phyloP scores from a whole-genome alignment of 2,888 invertebrate species.

The Tipula lateralis region DNA sequence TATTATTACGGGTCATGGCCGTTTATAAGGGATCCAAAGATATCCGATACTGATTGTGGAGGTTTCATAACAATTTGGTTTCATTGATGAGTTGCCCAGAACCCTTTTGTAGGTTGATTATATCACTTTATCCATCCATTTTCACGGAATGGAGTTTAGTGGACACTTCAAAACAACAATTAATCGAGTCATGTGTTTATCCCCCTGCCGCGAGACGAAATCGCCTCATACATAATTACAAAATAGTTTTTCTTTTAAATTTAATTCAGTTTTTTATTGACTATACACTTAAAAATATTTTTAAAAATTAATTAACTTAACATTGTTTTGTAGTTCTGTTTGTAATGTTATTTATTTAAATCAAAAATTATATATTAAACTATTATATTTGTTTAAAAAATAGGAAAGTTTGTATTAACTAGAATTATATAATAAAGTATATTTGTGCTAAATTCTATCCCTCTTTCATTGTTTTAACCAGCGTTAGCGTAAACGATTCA shows the following conservation, averaged over 20 bases:
- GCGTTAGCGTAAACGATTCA: neutral
- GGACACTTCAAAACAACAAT: no score
- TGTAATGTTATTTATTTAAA: conserved; percentile 13
- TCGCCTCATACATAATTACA: no score
- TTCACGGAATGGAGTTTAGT: no score
- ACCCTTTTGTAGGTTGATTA: no score
- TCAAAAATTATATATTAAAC: neutral
- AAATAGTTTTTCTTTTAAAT: neutral
- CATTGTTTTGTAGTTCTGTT: neutral
- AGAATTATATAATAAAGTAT: neutral
- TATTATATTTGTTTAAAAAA: neutral
- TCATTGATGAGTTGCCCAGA: no score
- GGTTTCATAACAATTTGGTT: no score
- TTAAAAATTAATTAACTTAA: conserved; percentile 13
- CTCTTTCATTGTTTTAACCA: conserved; percentile 27
- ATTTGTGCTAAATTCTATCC: neutral
- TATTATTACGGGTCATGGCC: no score
- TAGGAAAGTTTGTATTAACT: neutral
- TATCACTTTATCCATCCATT: no score
- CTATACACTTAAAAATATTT: neutral
- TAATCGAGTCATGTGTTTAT: no score
- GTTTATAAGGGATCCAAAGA: no score
- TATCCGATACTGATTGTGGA: no score
- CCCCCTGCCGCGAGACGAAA: no score
- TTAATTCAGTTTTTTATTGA: neutral